Base-by-base conservation (phyloP, 2,113 vertebrate genomes). In the Spermophilus dauricus region DNA sequence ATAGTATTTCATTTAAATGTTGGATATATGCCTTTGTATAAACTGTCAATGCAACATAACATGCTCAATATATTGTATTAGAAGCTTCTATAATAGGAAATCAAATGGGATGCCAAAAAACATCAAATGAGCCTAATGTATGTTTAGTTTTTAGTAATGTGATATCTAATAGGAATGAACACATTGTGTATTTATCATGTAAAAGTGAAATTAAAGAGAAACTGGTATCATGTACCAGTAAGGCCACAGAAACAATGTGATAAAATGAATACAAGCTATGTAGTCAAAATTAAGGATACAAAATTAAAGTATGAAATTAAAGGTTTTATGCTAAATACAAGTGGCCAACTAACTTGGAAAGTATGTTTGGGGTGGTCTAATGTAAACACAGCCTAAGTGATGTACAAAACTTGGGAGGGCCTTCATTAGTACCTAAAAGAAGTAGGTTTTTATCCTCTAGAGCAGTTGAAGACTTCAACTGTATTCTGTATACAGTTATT, bases 201-300 rank as follows among this genome's bases (percentile, higher is more conserved):
- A 72, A 76, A 88, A 39, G 12, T 5, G 0, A 28, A 89, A 75
- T 65, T 88, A 83, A 14, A 84, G 32, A 91, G 39, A 82, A 82
- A 91, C 10, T 61, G 2, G 22, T 92, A 78, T 63, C 53, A 86
- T 48, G 73, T 86, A 61, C 13, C 73, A 93, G 58, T 42, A 76
- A 92, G 16, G 30, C 22, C 65, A 17, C 20, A 76, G 7, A 70
- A 96, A 92, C 11, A 92, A 42, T 51, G 13, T 0, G 34, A 69
- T 65, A 86, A 53, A 72, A 92, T 39, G 72, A 94, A 85, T 58
- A 53, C 17, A 94, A 73, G 39, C 6, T 94, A 76, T 45, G 28
- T n/a, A 26, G 9, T 63, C 61, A 28, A 63, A 63, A 28, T 63
- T 63, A 63, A 63, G 61, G 8, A 63, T 63, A 28, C 8, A 63